Base-by-base conservation (phyloP, 2,888 invertebrate species). In the Tribolium freemani region DNA sequence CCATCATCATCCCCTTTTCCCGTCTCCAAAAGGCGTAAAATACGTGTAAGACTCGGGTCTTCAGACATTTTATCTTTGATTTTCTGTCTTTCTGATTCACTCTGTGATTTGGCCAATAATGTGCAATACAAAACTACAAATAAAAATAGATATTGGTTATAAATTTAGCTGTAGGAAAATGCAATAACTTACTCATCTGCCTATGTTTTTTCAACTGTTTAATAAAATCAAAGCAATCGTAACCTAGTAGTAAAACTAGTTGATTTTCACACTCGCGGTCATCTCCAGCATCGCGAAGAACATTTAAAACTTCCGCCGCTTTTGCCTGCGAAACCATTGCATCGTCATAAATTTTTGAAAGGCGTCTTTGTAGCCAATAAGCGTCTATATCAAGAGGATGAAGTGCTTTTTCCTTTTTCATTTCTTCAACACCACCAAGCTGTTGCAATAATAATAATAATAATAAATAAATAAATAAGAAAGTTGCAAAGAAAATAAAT, bases 311-410 rank as follows among this genome's bases (percentile, higher is more conserved):
- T 88, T 97, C 96, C 0, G 90, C 91, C 0, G 94, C 92, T 85
- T 93, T 94, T 26, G 95, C 93, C 88, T 98, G 98, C 0, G 99
- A 98, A 31, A 95, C 93, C 91, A 98, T 96, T 0, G 99, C 98
- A 86, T 99, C 99, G 60, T 97, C 94, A 85, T 97, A 99, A 84
- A 95, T 96, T 82, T 97, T 94, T 61, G 97, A 96, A 0, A 99
- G 90, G 61, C 96, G 92, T 61, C 99, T 88, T 85, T 99, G 99
- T 44, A 99, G 90, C 99, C 99, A 99, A 87, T 99, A 99, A 0
- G 99, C 99, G 87, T 99, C 99, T 75, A 99, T 98, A 83, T 99
- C 99, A 79, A 97, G 90, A 0, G 99, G 97, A 87, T 98, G 98
- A 0, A 96, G 87, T 0, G 90, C 88, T 64, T 93, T 93, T 82